Conservation (phyloP, 2,797 vertebrate species). For the Adelosebastes latens region DNA sequence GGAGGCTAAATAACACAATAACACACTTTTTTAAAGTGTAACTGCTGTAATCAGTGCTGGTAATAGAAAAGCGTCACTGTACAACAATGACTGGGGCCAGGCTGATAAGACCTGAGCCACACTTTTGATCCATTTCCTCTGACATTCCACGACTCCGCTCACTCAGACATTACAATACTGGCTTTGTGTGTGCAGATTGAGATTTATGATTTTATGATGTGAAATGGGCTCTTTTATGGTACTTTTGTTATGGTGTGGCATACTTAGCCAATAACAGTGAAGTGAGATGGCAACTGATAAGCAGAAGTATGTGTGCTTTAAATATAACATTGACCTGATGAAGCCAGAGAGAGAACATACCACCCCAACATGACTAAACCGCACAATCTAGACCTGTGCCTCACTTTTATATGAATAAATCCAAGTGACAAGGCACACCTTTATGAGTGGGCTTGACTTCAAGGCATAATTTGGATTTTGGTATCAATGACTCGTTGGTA, state of each 20-base stretch:
- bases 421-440: too few relatives aligned
- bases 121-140: constrained; percentile 7
- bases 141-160: background rate
- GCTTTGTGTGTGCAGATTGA: background rate
- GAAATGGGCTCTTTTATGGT: background rate
- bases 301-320: background rate
- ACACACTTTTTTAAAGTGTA: too few relatives aligned
- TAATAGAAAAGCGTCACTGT: background rate
- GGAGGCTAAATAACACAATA: too few relatives aligned
- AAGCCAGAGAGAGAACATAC: background rate
- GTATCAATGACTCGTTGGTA: too few relatives aligned
- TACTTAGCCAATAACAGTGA: background rate
- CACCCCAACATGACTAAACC: background rate
- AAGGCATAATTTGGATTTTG: too few relatives aligned
- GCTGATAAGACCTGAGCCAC: constrained; percentile 6
- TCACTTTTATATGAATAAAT: too few relatives aligned
- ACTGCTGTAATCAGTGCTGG: background rate
- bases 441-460: background rate
- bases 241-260: background rate
- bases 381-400: too few relatives aligned
- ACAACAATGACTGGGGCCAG: background rate
- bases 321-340: background rate
- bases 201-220: background rate
- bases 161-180: background rate
- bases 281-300: background rate